A percentile compares a stretch with the other conserved stretches of the same genome.
Evolutionary conservation across 2,888 invertebrate genomes (phyloP).

Genomic region (Eledona agricola): DNA sequence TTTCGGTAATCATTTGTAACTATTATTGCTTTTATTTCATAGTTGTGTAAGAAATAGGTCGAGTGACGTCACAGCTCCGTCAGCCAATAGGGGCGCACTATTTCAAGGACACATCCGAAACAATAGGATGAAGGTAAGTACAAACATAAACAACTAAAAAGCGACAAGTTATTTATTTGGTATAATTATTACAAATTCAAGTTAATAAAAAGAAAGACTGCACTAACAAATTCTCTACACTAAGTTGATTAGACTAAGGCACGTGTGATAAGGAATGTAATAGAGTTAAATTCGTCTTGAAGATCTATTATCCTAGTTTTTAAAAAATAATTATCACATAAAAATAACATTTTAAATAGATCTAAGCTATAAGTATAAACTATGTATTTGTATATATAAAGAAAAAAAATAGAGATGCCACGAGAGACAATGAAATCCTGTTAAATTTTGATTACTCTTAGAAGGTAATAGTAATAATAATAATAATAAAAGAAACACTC

Average conservation of each 20-base stretch:
- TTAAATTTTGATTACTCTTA: conserved; percentile 17
- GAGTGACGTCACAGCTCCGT: too few relatives aligned
- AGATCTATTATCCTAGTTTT: conserved; percentile 21
- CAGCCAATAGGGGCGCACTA: too few relatives aligned
- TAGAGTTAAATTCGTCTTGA: conserved; percentile 21
- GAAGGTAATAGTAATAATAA: too few relatives aligned
- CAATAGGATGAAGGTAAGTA: too few relatives aligned
- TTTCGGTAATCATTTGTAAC: too few relatives aligned
- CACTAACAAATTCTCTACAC: conserved; percentile 23
- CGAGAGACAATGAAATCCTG: conserved; percentile 20
- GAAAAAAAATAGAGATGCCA: conserved; percentile 18
- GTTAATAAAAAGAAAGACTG: conserved; percentile 16
- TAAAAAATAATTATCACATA: conserved; percentile 33
- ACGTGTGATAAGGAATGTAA: conserved; percentile 43
- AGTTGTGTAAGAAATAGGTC: too few relatives aligned
- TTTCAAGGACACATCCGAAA: too few relatives aligned
- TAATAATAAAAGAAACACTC: too few relatives aligned
- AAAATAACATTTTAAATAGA: conserved; percentile 32
- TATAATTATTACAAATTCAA: conserved; percentile 20
- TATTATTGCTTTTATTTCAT: too few relatives aligned
- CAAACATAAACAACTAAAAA: too few relatives aligned
- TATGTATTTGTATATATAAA: conserved; percentile 29
- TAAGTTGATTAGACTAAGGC: conserved; percentile 40
- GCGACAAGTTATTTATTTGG: conserved; percentile 21
- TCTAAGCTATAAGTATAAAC: conserved; percentile 26